Evolutionary conservation across 2,113 vertebrate genomes (phyloP), one percentile per base, ranked within the genome.

Genomic region (Tor tambroides): DNA sequence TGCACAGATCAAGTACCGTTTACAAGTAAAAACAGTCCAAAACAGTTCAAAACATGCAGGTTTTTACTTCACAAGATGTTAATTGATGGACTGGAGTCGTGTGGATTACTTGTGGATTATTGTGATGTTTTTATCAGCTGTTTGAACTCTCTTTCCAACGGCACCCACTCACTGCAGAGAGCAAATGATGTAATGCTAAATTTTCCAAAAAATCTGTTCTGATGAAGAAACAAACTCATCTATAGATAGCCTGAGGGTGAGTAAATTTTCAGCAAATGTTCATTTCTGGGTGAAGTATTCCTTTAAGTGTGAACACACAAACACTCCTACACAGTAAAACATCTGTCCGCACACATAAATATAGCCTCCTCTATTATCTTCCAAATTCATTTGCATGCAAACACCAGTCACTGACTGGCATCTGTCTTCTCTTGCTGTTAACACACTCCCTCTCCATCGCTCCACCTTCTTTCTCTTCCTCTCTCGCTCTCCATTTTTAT

Each of bases 381-480:
- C 75, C 1, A 56, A 35, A 41, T 28, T 86, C 5, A 86, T 80
- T 67, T 38, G 63, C 35, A 79, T 78, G 69, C 59, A 79, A 79
- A 85, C 61, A 51, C 59, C 79, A 81, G 79, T 38, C 23, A 3
- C 61, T 56, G 30, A 80, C 61, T 77, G 49, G 46, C 74, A 35
- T 85, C 41, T 69, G 75, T 35, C 61, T 85, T 65, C 17, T 59
- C 17, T 49, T 85, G 54, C 28, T 85, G 49, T 85, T 74, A 85
- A 49, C 63, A 69, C 80, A 10, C n/a, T 61, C 10, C 19, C 72
- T 14, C 21, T 49, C 19, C 14, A n/a, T 69, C 6, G 2, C 5
- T 46, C n/a, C 15, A 43, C 38, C 59, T 11, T 28, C 38, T 26
- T 38, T 61, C 46, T 78, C 26, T 28, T 30, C 26, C 3, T 51